Evolutionary conservation across 1,140 invertebrate species (phyloP).

Genomic region (Drosophila nikananu): DNA sequence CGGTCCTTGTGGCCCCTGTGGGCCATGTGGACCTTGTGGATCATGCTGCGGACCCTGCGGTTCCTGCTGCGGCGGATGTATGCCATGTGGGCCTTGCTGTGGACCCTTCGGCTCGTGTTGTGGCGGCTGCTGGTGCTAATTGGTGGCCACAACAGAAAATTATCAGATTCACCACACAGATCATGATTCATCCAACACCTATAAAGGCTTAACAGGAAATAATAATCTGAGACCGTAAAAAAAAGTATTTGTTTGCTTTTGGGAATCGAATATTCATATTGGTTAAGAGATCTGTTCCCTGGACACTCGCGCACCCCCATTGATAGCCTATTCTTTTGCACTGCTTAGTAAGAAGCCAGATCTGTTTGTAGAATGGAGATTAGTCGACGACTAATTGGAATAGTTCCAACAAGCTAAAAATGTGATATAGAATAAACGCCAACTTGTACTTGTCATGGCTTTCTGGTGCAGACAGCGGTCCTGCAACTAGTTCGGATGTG

Average conservation of each 20-base stretch:
- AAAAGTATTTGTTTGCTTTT: not conserved
- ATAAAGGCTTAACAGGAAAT: not conserved
- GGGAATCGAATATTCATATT: not conserved
- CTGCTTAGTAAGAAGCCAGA: too few species aligned
- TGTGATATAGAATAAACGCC: too few species aligned
- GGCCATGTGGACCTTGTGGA: conserved; percentile 17
- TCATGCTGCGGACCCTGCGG: conserved; percentile 3
- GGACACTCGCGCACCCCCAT: too few species aligned
- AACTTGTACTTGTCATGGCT: too few species aligned
- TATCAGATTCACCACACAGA: not conserved
- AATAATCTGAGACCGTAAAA: not conserved
- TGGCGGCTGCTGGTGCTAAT: conserved; percentile 3
- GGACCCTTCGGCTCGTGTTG: not conserved
- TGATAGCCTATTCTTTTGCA: too few species aligned
- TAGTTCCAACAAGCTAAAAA: too few species aligned
- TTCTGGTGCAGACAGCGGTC: too few species aligned
- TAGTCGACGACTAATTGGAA: too few species aligned
- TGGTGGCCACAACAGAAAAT: not conserved
- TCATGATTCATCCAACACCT: not conserved
- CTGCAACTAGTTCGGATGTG: too few species aligned
- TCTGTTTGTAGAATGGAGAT: too few species aligned
- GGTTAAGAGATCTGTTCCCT: not conserved
- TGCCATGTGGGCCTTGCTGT: conserved; percentile 5
- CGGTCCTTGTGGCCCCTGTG: conserved; percentile 38
- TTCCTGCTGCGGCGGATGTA: not conserved